A percentile compares a stretch with the other conserved stretches of the same genome.
Conservation (phyloP, 2,888 invertebrate genomes). For the Alcis repandata region DNA sequence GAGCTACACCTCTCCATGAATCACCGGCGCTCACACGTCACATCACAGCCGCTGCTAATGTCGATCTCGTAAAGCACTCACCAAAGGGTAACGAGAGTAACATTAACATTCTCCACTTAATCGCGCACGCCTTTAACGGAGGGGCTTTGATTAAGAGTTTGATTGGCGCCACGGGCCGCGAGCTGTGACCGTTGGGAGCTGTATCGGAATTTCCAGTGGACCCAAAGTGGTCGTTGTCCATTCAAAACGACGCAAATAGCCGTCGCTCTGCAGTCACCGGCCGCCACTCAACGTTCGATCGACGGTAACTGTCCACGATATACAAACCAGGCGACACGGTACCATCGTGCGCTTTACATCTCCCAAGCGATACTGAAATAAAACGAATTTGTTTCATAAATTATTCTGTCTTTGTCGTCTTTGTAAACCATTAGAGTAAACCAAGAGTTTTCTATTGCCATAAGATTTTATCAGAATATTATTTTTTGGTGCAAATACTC, state of each 20-base stretch:
- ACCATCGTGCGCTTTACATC: slow-evolving; percentile 2
- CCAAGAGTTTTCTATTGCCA: background rate
- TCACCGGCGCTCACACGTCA: background rate
- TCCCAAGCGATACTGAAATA: slow-evolving; percentile 2
- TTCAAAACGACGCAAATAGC: slow-evolving; percentile 4
- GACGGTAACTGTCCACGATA: background rate
- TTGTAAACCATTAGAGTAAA: background rate
- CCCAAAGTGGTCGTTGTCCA: background rate
- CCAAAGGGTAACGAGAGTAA: slow-evolving; percentile 1
- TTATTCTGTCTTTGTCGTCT: slow-evolving; percentile 7
- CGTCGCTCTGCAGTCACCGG: background rate
- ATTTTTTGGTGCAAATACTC: background rate
- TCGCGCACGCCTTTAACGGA: too few relatives aligned
- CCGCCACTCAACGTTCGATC: background rate
- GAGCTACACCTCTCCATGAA: background rate
- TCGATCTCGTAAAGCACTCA: slow-evolving; percentile 14
- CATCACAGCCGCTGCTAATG: background rate
- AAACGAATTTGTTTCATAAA: slow-evolving; percentile 11
- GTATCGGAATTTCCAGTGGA: background rate
- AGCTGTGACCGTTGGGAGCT: background rate
- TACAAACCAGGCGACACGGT: slow-evolving; percentile 4
- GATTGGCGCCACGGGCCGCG: slow-evolving; percentile 7
- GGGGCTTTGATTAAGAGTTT: slow-evolving; percentile 6
- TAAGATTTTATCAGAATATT: too few relatives aligned
- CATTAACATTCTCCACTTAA: slow-evolving; percentile 11